A percentile compares a stretch with the other conserved stretches of the same genome.
These are phyloP conservation scores for Prunella himalayana DNA, from an alignment of 2,113 vertebrate genomes.

Conservation along the genomic window DNA sequence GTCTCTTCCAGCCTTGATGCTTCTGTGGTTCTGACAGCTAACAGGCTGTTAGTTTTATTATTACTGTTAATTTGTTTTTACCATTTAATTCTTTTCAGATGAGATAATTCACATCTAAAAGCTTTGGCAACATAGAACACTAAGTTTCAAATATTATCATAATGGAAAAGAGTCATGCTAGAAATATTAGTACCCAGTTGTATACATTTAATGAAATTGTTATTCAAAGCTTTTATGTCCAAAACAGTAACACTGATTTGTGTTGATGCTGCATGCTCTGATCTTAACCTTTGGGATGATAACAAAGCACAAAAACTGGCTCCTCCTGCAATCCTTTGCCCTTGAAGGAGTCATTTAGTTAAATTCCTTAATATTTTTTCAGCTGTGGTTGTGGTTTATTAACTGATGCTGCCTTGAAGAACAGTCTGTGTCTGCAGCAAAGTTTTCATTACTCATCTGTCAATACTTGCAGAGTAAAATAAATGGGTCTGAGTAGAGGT, in stretches of 20 bases:
- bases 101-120: background rate
- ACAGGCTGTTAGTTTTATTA: background rate
- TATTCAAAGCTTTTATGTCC: background rate
- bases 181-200: background rate
- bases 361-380: conserved; percentile 57
- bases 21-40: background rate
- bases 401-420: conserved; percentile 48
- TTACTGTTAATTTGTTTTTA: background rate
- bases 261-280: background rate
- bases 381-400: conserved; percentile 55
- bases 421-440: conserved; percentile 13
- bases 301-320: background rate
- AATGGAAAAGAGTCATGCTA: background rate
- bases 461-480: conserved; percentile 36
- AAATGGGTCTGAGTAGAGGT: conserved; percentile 10
- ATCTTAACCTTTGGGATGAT: background rate
- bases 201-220: background rate
- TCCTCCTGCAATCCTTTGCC: background rate
- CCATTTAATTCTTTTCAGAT: background rate
- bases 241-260: background rate
- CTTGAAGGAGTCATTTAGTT: conserved; percentile 32
- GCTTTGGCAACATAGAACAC: background rate
- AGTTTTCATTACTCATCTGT: conserved; percentile 59
- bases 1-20: background rate
- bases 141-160: background rate